These are phyloP conservation scores for Sinodicranocentrus sp. DNA, from an alignment of 2,888 invertebrate species.

Conservation along the genomic window DNA sequence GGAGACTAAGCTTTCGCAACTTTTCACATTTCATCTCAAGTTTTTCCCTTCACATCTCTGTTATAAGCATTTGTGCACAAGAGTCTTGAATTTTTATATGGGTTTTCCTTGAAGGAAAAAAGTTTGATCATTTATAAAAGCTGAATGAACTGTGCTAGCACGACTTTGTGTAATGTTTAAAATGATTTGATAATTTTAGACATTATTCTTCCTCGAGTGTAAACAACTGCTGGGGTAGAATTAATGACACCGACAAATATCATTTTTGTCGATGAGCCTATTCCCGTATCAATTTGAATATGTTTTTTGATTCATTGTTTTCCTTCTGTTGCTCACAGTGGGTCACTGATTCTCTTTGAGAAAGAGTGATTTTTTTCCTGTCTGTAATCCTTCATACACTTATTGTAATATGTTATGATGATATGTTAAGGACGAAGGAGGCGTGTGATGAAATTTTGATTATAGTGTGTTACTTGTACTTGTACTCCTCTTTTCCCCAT, in stretches of 20 bases:
- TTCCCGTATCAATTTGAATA: background rate
- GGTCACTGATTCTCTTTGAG: conserved; percentile 60
- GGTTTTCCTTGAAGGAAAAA: too few relatives aligned
- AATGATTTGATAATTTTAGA: background rate
- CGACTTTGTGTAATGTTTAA: background rate
- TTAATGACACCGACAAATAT: conserved; percentile 1
- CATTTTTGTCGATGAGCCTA: background rate
- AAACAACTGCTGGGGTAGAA: background rate
- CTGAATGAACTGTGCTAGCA: background rate
- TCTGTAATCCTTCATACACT: background rate
- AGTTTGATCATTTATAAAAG: too few relatives aligned
- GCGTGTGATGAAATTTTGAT: conserved; percentile 14
- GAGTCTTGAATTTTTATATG: background rate
- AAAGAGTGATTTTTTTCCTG: conserved; percentile 23
- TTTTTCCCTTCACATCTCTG: background rate
- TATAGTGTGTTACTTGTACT: background rate
- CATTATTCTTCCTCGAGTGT: background rate
- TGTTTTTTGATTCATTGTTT: conserved; percentile 22
- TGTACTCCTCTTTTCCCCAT: too few relatives aligned
- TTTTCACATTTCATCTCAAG: background rate
- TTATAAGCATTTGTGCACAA: background rate
- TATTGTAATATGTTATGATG: background rate
- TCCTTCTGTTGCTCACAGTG: conserved; percentile 60
- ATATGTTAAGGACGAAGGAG: conserved; percentile 1
- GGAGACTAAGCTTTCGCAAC: too few relatives aligned